Evolutionary conservation across 2,113 vertebrate species (phyloP), one percentile per base, ranked within the genome.

Genomic region (Benitochromis conjunctus): DNA sequence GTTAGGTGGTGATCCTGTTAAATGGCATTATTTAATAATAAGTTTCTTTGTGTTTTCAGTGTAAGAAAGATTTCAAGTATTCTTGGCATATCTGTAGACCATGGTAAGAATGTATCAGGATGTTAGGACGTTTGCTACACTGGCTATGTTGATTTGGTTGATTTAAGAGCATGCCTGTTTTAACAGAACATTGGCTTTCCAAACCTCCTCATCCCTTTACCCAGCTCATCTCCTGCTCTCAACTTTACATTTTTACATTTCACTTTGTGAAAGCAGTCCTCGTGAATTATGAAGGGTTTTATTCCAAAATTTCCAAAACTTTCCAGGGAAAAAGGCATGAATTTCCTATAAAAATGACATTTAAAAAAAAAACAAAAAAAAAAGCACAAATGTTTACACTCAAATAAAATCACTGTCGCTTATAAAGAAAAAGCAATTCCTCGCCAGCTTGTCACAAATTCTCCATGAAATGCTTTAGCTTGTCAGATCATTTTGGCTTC

Each of bases 41-140:
- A 97, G 96, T 96, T 96, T 99, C 97, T 99, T 96, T 99, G 97
- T 97, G 96, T 98, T 99, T 99, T 97, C 98, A 99, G 98, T 97
- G 97, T 99, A 97, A 98, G 97, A 98, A 99, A 99, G 95, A 98
- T 99, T 97, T 98, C 98, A 97, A 99, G 98, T 98, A 95, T 99
- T 97, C 98, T 99, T 98, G 98, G 98, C 96, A 98, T 99, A 98
- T 98, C 98, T 99, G 97, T 99, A 98, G 98, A 98, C 95, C 97
- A 98, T 99, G 98, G 98, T 99, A 99, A 99, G 98, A 98, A 87
- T 83, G 93, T 94, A 83, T 86, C 92, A 91, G 92, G 88, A 85
- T 86, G 95, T 55, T 94, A 96, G 96, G 96, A 95, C 95, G 96
- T 95, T 96, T 97, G 11, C 85, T 56, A 66, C 38, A 55, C 46